Evolutionary conservation across 2,888 invertebrate species (phyloP).

Genomic region (Hypsopygia costalis): DNA sequence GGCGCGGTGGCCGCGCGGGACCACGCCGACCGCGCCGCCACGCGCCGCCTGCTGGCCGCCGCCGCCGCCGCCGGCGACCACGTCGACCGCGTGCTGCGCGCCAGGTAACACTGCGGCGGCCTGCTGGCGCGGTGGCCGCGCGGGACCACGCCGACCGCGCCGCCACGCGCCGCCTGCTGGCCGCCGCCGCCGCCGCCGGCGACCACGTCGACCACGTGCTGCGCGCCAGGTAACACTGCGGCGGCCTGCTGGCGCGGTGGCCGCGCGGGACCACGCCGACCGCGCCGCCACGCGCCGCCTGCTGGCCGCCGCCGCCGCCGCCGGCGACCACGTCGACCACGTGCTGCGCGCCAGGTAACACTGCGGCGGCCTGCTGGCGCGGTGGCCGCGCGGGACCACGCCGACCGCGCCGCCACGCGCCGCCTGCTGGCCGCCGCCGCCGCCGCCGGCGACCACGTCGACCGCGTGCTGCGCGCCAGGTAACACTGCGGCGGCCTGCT

Average conservation of each 20-base stretch:
- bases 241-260: constrained; percentile 39
- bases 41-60: constrained; percentile 46
- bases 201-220: constrained; percentile 33
- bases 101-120: constrained; percentile 45
- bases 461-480: constrained; percentile 40
- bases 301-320: constrained; percentile 47
- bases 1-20: constrained; percentile 43
- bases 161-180: constrained; percentile 38
- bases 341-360: constrained; percentile 45
- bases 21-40: constrained; percentile 38
- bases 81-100: constrained; percentile 36
- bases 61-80: constrained; percentile 29
- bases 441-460: constrained; percentile 27
- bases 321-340: constrained; percentile 25
- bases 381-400: constrained; percentile 46
- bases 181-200: constrained; percentile 42
- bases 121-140: constrained; percentile 43
- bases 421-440: constrained; percentile 49
- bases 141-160: constrained; percentile 43
- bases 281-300: constrained; percentile 33
- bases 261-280: constrained; percentile 48
- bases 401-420: constrained; percentile 36
- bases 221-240: constrained; percentile 41
- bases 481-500: constrained; percentile 42
- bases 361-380: constrained; percentile 38